phyloP scores from a whole-genome alignment of 2,113 vertebrate species.

The Megaceryle maxima region DNA sequence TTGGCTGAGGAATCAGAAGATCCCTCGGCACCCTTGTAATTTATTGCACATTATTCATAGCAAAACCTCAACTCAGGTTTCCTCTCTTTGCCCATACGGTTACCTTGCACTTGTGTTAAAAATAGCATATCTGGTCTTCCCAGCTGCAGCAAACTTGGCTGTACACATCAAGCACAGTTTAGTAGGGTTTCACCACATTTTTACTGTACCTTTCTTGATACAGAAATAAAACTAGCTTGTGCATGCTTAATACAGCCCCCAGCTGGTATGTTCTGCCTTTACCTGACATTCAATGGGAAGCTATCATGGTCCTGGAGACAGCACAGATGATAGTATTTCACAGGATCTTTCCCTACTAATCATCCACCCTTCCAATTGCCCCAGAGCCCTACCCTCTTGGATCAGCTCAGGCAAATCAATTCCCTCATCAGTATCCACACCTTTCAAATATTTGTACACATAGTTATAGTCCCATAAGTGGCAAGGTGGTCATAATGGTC shows the following conservation, averaged over 20 bases:
- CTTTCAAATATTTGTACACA: background rate
- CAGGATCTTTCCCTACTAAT: background rate
- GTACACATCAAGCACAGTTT: background rate
- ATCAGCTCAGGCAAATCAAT: background rate
- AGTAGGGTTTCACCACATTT: background rate
- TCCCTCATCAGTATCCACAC: background rate
- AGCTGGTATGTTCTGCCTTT: slow-evolving; percentile 10
- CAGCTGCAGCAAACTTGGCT: background rate
- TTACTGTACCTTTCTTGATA: background rate
- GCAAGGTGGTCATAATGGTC: background rate
- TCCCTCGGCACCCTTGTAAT: background rate
- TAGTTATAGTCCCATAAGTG: background rate
- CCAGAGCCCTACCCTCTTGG: background rate
- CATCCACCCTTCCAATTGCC: background rate
- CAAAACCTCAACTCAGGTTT: background rate
- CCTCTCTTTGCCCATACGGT: background rate
- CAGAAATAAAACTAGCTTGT: background rate
- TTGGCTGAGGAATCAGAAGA: background rate
- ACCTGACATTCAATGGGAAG: background rate
- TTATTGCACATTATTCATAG: background rate
- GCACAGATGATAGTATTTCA: background rate
- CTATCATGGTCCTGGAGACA: background rate
- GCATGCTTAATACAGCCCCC: background rate
- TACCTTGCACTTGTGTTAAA: background rate
- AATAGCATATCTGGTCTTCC: background rate